phyloP scores from a whole-genome alignment of 2,113 vertebrate species.

The rabbit (Oryctolagus cuniculus) region DNA sequence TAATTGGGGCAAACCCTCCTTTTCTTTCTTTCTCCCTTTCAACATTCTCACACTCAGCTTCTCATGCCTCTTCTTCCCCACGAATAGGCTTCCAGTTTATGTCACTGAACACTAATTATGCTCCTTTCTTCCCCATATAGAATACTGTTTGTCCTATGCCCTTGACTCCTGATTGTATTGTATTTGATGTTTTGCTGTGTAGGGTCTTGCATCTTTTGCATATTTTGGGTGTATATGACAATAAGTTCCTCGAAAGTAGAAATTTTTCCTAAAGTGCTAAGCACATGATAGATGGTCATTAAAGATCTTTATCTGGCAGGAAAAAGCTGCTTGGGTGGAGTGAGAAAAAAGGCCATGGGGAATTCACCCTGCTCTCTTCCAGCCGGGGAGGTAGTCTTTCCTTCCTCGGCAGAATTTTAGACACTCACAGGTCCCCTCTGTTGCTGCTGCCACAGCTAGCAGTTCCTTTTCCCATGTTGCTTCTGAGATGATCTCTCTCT shows the following conservation, averaged over 20 bases:
- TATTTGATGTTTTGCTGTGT: background rate
- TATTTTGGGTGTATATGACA: background rate
- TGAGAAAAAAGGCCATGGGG: background rate
- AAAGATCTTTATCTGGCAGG: background rate
- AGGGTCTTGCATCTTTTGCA: background rate
- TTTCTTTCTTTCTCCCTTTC: background rate
- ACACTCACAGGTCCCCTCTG: background rate
- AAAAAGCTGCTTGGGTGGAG: background rate
- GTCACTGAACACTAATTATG: background rate
- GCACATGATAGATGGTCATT: background rate
- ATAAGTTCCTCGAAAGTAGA: background rate
- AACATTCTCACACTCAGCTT: background rate
- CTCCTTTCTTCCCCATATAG: background rate
- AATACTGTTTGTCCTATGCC: background rate
- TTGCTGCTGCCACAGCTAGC: background rate
- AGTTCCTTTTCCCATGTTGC: background rate
- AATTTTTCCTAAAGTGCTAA: background rate
- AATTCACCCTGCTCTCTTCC: background rate
- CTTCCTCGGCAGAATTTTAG: background rate
- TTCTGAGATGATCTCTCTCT: background rate
- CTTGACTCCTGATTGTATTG: background rate
- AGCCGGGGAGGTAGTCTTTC: background rate
- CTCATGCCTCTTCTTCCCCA: background rate
- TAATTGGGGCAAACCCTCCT: background rate
- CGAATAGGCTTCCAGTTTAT: background rate